These are phyloP conservation scores for Carduelis carduelis DNA, from an alignment of 2,797 vertebrate genomes.

Conservation along the genomic window DNA sequence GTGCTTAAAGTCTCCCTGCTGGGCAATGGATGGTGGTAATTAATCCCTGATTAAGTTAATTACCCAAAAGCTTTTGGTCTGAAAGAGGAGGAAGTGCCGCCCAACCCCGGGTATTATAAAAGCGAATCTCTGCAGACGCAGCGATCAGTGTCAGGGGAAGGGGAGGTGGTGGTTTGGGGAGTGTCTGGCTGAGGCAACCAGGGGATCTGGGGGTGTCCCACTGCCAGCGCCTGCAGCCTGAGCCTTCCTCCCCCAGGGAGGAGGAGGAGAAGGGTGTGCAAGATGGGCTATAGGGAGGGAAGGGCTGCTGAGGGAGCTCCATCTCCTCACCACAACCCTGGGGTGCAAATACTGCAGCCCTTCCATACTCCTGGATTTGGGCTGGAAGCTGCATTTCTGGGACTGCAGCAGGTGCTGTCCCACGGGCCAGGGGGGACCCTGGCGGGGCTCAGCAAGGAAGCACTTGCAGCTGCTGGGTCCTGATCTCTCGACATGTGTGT, in stretches of 20 bases:
- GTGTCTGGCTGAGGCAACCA: rapidly evolving
- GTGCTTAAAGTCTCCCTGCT: background rate
- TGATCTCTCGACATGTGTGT: background rate
- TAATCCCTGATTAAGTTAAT: background rate
- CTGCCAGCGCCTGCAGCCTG: background rate
- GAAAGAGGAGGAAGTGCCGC: background rate
- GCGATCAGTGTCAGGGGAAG: rapidly evolving
- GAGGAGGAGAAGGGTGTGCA: background rate
- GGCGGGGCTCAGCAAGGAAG: background rate
- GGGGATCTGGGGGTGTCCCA: background rate
- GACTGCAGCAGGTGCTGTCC: background rate
- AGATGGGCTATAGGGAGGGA: rapidly evolving
- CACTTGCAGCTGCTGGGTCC: rapidly evolving
- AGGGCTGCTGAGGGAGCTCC: background rate
- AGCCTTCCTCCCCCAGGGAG: background rate
- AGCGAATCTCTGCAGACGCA: background rate
- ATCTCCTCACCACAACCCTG: background rate
- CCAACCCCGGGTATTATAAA: background rate
- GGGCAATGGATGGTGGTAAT: background rate
- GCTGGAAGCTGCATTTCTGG: background rate
- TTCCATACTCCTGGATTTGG: background rate
- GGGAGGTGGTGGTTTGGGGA: rapidly evolving
- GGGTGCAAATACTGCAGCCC: background rate
- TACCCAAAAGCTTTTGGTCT: background rate
- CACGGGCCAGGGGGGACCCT: rapidly evolving